Evolutionary conservation across 2,888 invertebrate species (phyloP).

Genomic region (Antheraea assamensis): DNA sequence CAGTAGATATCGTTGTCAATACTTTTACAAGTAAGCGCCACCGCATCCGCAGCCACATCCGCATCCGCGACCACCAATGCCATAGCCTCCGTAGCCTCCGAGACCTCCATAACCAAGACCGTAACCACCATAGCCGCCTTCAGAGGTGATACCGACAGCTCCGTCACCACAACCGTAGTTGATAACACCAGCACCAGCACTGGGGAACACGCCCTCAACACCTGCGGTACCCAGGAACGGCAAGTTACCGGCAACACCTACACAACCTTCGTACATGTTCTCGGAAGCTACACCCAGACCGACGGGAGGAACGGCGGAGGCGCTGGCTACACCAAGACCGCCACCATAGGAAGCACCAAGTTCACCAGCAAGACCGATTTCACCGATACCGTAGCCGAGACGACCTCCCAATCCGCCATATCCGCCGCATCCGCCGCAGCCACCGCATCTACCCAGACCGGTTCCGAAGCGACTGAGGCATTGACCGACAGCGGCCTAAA

Average conservation of each 20-base stretch:
- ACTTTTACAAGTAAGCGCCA: constrained; percentile 18
- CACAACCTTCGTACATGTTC: constrained; percentile 50
- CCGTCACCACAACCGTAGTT: constrained; percentile 46
- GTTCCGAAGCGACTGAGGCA: not conserved
- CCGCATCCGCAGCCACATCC: constrained; percentile 20
- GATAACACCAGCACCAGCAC: constrained; percentile 39
- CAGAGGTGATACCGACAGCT: constrained; percentile 31
- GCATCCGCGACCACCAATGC: constrained; percentile 25
- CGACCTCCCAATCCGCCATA: not conserved
- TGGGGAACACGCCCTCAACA: constrained; percentile 41
- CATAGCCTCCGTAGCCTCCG: constrained; percentile 24
- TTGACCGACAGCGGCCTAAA: not conserved
- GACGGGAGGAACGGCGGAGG: constrained; percentile 29
- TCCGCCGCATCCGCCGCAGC: not conserved
- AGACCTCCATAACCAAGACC: constrained; percentile 6
- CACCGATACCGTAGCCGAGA: not conserved
- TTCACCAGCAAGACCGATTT: constrained; percentile 3
- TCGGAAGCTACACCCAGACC: constrained; percentile 30
- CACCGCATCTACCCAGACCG: not conserved
- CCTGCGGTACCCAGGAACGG: constrained; percentile 56
- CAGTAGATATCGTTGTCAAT: not conserved
- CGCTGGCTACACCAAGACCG: constrained; percentile 15
- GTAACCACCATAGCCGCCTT: constrained; percentile 15
- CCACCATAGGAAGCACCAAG: not conserved
- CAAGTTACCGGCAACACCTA: constrained; percentile 50